Evolutionary conservation across 2,797 vertebrate genomes (phyloP).

Genomic region (Percopsis omiscomaycus): DNA sequence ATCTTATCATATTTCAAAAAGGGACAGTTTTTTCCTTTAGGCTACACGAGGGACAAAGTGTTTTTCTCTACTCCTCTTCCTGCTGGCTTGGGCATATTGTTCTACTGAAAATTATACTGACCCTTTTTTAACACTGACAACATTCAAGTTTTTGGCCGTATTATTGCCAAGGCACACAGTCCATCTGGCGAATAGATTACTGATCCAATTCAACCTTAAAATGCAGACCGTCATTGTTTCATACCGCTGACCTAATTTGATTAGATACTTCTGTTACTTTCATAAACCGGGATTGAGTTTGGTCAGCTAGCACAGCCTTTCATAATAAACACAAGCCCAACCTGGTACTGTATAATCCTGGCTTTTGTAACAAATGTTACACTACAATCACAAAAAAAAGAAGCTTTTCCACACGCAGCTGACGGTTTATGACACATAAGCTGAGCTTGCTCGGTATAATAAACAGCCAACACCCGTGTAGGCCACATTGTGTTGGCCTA

Average conservation of each 20-base stretch:
- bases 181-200: conserved; percentile 2
- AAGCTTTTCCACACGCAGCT: conserved; percentile 30
- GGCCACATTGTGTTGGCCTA: conserved; percentile 55
- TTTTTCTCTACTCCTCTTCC: conserved; percentile 22
- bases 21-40: conserved; percentile 24
- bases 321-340: no score
- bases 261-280: no score
- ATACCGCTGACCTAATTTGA: not conserved
- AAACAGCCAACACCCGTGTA: conserved; percentile 12
- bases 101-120: conserved; percentile 13
- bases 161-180: conserved; percentile 13
- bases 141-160: not conserved
- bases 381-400: conserved; percentile 23
- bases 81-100: conserved; percentile 29
- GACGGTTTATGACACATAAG: conserved; percentile 58
- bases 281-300: no score
- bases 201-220: conserved; percentile 1
- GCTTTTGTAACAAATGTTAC: not conserved
- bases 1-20: conserved; percentile 13
- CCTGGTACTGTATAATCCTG: not conserved
- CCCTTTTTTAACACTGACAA: conserved; percentile 5
- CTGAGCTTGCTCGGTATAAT: conserved; percentile 39
- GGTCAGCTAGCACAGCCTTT: not conserved
- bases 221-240: not conserved
- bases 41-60: conserved; percentile 12